Conservation (phyloP, 2,888 invertebrate species). For the Drosophila pseudotakahashii region DNA sequence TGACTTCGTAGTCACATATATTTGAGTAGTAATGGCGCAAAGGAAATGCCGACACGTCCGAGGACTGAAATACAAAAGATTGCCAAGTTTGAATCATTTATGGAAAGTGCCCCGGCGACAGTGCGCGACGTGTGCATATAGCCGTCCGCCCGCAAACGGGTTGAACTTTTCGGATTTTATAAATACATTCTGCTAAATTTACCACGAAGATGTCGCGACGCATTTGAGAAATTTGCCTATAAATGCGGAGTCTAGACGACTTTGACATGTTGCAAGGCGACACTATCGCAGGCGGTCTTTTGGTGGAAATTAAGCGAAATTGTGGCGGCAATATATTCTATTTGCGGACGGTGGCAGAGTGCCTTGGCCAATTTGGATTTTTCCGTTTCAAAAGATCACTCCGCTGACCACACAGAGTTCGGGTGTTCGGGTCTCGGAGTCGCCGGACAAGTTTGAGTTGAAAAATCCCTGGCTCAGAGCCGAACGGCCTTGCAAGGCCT, state of each 20-base stretch:
- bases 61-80: constrained; percentile 37
- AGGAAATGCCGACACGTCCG: constrained; percentile 61
- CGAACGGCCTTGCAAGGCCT: constrained; percentile 82
- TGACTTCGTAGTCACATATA: constrained; percentile 4
- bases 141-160: constrained; percentile 21
- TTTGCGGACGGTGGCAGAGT: constrained; percentile 44
- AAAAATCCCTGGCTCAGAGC: constrained; percentile 42
- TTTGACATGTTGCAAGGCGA: constrained; percentile 58
- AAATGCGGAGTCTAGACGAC: constrained; percentile 63
- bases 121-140: constrained; percentile 40
- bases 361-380: constrained; percentile 21
- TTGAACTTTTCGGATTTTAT: constrained; percentile 57
- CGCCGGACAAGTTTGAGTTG: constrained; percentile 39
- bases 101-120: constrained; percentile 10
- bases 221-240: constrained; percentile 58
- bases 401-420: constrained; percentile 32
- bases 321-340: constrained; percentile 49
- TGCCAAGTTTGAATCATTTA: constrained; percentile 30
- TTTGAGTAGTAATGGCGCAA: constrained; percentile 18
- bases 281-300: constrained; percentile 32
- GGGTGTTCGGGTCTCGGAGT: constrained; percentile 15
- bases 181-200: constrained; percentile 65
- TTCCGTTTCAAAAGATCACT: constrained; percentile 25
- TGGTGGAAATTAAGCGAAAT: constrained; percentile 30
- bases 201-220: constrained; percentile 66